A percentile compares a stretch with the other conserved stretches of the same genome.
These are phyloP conservation scores for Balearica regulorum DNA, from an alignment of 2,797 vertebrate genomes.

Conservation along the genomic window DNA sequence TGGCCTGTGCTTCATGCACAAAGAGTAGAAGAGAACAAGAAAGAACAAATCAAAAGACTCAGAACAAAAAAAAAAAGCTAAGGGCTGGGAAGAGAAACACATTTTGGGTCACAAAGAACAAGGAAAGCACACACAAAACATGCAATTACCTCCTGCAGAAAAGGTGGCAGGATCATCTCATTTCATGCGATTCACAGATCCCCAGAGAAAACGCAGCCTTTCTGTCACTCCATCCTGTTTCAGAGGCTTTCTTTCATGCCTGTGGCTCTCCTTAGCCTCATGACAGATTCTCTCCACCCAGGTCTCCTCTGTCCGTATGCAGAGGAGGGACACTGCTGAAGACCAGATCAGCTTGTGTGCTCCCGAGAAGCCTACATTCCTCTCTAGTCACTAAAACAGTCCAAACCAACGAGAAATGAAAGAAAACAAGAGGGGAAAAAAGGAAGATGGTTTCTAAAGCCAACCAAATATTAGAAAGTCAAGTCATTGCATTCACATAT, in stretches of 20 bases:
- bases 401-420: background rate
- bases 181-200: background rate
- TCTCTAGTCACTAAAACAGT: background rate
- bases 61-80: background rate
- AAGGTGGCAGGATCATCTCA: background rate
- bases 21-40: background rate
- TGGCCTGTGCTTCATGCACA: background rate
- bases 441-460: background rate
- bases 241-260: background rate
- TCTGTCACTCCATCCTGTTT: background rate
- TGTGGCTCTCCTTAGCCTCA: background rate
- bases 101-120: background rate
- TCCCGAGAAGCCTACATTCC: background rate
- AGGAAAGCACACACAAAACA: background rate
- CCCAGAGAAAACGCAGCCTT: background rate
- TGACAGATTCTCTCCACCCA: background rate
- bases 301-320: background rate
- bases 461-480: slow-evolving; percentile 12
- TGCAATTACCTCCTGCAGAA: background rate
- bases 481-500: background rate
- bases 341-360: background rate
- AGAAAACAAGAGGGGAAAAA: background rate
- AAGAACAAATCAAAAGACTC: background rate
- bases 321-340: background rate
- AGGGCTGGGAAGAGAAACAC: background rate